Evolutionary conservation across 2,888 invertebrate genomes (phyloP).

Genomic region (Azorinus chamasolen): DNA sequence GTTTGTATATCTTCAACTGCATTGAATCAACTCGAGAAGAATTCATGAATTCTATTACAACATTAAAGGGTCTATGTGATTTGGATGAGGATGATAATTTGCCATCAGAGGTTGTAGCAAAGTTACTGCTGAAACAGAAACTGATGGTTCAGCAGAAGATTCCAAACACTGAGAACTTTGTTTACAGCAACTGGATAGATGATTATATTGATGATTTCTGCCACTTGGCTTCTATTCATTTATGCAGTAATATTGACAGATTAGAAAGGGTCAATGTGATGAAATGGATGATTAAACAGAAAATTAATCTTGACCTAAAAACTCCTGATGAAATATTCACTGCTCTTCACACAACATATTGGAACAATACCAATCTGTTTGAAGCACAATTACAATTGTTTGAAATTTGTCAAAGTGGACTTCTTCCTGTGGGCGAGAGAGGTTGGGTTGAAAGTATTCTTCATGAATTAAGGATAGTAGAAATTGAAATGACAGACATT

Average conservation of each 20-base stretch:
- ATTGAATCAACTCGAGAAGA: conserved; percentile 55
- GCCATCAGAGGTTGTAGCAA: conserved; percentile 44
- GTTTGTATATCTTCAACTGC: conserved; percentile 33
- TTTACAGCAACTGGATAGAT: conserved; percentile 2
- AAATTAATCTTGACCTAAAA: neutral
- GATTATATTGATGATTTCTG: conserved; percentile 55
- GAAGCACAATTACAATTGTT: conserved; percentile 28
- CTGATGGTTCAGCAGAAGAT: conserved; percentile 33
- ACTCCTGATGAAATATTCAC: conserved; percentile 2
- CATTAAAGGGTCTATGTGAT: conserved; percentile 47
- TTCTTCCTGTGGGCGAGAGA: neutral
- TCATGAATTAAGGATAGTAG: neutral
- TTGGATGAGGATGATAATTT: conserved; percentile 54
- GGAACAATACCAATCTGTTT: conserved; percentile 11
- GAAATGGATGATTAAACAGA: conserved; percentile 2
- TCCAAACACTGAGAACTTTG: conserved; percentile 9
- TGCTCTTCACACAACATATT: conserved; percentile 28
- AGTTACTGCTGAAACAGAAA: conserved; percentile 41
- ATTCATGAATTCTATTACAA: conserved; percentile 46
- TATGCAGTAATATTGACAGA: neutral
- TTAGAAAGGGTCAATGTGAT: neutral
- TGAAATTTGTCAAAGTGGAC: conserved; percentile 16
- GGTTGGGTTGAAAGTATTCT: neutral
- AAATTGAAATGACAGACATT: neutral
- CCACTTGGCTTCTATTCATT: conserved; percentile 8